A percentile compares a stretch with the other conserved stretches of the same genome.
These are phyloP conservation scores for Cygnus olor DNA, from an alignment of 2,797 vertebrate genomes.

Conservation along the genomic window DNA sequence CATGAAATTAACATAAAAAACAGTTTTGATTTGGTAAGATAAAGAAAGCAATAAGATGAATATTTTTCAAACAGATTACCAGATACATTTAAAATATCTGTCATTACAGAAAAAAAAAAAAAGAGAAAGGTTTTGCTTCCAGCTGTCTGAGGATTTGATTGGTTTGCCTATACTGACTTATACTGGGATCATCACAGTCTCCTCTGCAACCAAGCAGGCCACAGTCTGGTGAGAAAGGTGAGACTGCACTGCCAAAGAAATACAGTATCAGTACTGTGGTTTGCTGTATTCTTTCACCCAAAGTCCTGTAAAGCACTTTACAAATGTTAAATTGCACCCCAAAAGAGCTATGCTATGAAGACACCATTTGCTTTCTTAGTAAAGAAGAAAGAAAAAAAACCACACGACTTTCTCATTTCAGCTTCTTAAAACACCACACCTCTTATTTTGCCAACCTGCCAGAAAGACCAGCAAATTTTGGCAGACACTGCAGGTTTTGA, in stretches of 20 bases:
- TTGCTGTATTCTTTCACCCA: background rate
- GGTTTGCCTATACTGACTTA: background rate
- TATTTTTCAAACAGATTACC: background rate
- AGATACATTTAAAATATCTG: background rate
- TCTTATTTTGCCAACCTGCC: background rate
- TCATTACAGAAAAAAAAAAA: background rate
- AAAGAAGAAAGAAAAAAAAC: background rate
- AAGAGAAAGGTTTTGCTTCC: background rate
- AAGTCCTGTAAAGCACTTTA: background rate
- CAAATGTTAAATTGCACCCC: background rate
- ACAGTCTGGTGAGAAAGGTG: background rate
- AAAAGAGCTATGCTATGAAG: background rate
- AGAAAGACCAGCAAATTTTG: background rate
- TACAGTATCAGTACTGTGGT: background rate
- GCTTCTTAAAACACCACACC: background rate
- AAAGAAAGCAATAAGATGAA: background rate
- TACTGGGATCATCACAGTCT: background rate
- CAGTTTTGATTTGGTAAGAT: background rate
- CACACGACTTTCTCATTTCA: background rate
- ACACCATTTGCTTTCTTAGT: background rate
- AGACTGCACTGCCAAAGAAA: background rate
- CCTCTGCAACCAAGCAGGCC: background rate
- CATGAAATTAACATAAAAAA: background rate
- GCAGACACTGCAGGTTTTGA: background rate
- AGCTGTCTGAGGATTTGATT: background rate